Evolutionary conservation across 2,113 vertebrate genomes (phyloP), one percentile per base, ranked within the genome.

Genomic region (Chloropsis cyanopogon): DNA sequence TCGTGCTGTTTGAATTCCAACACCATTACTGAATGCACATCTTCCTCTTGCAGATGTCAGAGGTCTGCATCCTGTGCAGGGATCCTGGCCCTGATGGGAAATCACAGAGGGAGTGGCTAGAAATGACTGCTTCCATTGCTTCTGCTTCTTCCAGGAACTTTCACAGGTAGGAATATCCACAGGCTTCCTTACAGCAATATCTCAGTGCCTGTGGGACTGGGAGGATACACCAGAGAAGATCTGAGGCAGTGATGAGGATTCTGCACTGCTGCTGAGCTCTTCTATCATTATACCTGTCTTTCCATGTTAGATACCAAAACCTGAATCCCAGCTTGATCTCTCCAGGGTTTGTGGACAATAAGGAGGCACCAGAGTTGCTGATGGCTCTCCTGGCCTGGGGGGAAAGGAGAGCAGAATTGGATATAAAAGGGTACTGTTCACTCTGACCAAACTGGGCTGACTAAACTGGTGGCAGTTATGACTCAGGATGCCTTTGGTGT

Each of bases 241-340:
- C 21, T 53, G 39, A 37, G 56, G 37, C 39, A 57, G 29, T 4
- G 35, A 54, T 78, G 28, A 72, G 54, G 29, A 70, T 26, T 79
- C 72, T 73, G 33, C 88, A 54, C 39, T 35, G 26, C 39, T 24
- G 10, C 72, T 41, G 44, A 44, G 15, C 35, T 50, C 31, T 73
- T 82, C 8, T 2, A 16, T 44, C 57, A 26, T 76, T 72, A 82
- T 50, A 44, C 53, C 20, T 26, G 2, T 77, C 28, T 80, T 77
- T 63, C 81, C 66, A 52, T 24, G 20, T 41, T 72, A 96, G 95
- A 84, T 93, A 96, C 64, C 82, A 95, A 49, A 95, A 96, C 33
- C 64, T 97, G 78, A 97, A 95, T 69, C 94, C 95, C 93, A 96
- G n/a, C 2, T 53, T 66, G 64, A 96, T 94, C 64, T 91, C 95